Evolutionary conservation across 1,140 invertebrate species (phyloP).

Genomic region (Trachelipus rathkii): DNA sequence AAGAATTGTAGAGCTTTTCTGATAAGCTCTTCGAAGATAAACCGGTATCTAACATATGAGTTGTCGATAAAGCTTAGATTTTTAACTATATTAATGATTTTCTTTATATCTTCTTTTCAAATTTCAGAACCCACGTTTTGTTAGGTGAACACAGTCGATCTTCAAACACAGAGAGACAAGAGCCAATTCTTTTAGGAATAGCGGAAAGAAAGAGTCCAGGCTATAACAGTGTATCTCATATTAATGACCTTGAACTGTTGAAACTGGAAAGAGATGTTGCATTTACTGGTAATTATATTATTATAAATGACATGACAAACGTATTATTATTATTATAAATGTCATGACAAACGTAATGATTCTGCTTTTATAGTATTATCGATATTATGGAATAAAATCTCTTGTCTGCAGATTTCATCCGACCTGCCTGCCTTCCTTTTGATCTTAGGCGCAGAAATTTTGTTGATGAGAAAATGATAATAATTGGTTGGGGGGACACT

Average conservation of each 20-base stretch:
- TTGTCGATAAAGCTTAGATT: no score
- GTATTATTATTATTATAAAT: background rate
- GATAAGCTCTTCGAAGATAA: no score
- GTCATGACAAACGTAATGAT: background rate
- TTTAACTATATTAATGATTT: no score
- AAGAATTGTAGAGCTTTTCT: no score
- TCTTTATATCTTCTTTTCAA: no score
- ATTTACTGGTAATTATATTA: background rate
- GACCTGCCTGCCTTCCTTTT: background rate
- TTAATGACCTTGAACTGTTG: background rate
- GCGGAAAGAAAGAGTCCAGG: background rate
- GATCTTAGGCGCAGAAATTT: background rate
- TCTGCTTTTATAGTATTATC: background rate
- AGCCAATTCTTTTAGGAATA: background rate
- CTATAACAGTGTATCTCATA: background rate
- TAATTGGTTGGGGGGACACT: background rate
- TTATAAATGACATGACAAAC: no score
- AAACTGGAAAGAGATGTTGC: background rate
- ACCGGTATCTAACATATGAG: no score
- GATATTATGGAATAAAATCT: background rate
- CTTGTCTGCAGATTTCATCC: background rate
- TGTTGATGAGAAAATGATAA: background rate
- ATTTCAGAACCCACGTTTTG: background rate
- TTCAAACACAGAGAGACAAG: background rate
- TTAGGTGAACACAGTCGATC: background rate